Percentiles rank a stretch among this genome's conserved stretches.
These are phyloP conservation scores for Idaea straminata DNA, from an alignment of 2,888 invertebrate species.

Conservation along the genomic window DNA sequence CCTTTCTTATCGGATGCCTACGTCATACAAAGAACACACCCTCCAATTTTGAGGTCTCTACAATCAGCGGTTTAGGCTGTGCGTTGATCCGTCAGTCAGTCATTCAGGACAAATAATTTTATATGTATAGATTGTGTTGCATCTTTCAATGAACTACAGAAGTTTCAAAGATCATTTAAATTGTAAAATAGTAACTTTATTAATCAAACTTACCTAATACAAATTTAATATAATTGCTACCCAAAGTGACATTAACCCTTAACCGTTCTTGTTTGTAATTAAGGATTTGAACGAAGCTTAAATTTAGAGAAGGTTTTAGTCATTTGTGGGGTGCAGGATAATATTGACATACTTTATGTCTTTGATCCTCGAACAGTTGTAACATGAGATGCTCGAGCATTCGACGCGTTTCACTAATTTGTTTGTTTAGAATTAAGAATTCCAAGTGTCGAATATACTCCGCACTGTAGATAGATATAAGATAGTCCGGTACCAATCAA, in stretches of 20 bases:
- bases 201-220: constrained; percentile 35
- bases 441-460: neutral
- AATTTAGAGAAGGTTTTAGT: constrained; percentile 15
- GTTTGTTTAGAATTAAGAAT: neutral
- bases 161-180: constrained; percentile 11
- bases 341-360: neutral
- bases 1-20: no score
- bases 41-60: no score
- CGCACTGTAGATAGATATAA: neutral
- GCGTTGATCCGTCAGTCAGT: no score
- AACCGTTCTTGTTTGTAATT: constrained; percentile 23
- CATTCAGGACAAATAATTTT: no score
- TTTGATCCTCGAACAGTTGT: neutral
- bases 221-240: constrained; percentile 27
- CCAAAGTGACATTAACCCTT: constrained; percentile 10
- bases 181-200: constrained; percentile 28
- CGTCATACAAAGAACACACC: no score
- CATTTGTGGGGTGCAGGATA: constrained; percentile 12
- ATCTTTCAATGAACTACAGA: neutral
- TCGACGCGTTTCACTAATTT: neutral
- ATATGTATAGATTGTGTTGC: neutral
- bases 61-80: no score
- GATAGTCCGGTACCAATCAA: neutral
- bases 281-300: constrained; percentile 24
- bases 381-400: neutral